Evolutionary conservation across 2,888 invertebrate genomes (phyloP).

Genomic region (Thalpophila matura): DNA sequence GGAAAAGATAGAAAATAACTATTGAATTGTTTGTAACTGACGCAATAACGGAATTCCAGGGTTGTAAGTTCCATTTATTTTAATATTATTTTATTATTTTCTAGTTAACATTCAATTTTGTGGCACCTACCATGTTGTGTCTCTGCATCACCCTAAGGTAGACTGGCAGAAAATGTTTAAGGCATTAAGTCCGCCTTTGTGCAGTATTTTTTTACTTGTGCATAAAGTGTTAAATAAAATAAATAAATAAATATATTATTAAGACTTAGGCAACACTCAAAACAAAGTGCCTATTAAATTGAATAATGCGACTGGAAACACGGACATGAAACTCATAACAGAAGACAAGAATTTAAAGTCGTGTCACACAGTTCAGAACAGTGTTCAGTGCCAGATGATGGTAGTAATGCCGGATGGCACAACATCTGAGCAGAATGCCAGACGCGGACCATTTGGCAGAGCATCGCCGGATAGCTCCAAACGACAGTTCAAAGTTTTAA

Average conservation of each 20-base stretch:
- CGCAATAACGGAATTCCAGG: not conserved
- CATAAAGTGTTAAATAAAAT: too few species aligned
- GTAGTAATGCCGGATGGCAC: slow-evolving; percentile 27
- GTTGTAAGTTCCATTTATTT: not conserved
- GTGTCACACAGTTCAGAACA: slow-evolving; percentile 8
- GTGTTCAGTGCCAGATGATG: slow-evolving; percentile 36
- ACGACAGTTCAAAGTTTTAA: slow-evolving; percentile 39
- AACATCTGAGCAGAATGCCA: slow-evolving; percentile 31
- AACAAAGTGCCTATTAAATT: slow-evolving; percentile 1
- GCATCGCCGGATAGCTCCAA: slow-evolving; percentile 6
- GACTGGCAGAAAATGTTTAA: too few species aligned
- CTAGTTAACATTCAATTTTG: too few species aligned
- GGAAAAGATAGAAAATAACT: not conserved
- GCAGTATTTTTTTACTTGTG: too few species aligned
- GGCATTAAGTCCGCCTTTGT: too few species aligned
- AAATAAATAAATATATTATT: too few species aligned
- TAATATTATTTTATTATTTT: too few species aligned
- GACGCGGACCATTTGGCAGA: slow-evolving; percentile 26
- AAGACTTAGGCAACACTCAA: not conserved
- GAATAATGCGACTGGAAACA: slow-evolving; percentile 1
- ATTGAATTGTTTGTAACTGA: not conserved
- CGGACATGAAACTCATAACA: slow-evolving; percentile 8
- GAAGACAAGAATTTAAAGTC: slow-evolving; percentile 28
- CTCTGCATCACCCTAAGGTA: too few species aligned
- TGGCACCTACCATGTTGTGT: too few species aligned